Conservation (phyloP, 2,113 vertebrate genomes). For the Scortum barcoo region DNA sequence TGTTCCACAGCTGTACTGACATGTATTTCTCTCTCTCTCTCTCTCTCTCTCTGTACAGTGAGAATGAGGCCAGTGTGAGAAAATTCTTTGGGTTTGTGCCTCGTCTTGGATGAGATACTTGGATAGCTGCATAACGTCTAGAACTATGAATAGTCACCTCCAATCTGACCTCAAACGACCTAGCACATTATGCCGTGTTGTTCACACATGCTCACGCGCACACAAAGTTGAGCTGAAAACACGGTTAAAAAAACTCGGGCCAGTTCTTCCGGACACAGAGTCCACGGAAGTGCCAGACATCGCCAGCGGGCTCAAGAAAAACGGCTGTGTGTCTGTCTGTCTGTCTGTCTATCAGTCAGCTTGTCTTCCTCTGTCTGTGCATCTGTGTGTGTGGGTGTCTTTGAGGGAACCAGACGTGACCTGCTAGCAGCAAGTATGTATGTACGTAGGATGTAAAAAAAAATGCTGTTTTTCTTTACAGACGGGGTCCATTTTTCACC, state of each 20-base stretch:
- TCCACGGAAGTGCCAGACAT: constrained; percentile 53
- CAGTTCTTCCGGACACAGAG: constrained; percentile 40
- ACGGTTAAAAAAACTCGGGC: constrained; percentile 33
- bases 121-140: constrained; percentile 51
- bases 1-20: constrained; percentile 49
- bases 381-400: constrained; percentile 30
- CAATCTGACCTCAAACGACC: constrained; percentile 65
- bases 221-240: constrained; percentile 33
- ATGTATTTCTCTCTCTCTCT: not conserved
- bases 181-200: constrained; percentile 45
- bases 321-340: not conserved
- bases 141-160: constrained; percentile 60
- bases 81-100: constrained; percentile 40
- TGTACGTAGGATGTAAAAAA: not conserved
- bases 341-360: not conserved
- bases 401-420: constrained; percentile 5
- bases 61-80: constrained; percentile 39
- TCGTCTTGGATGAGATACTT: constrained; percentile 47
- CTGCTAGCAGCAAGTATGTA: not conserved
- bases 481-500: not conserved
- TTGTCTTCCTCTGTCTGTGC: not conserved
- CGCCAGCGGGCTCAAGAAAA: constrained; percentile 39
- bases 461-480: not conserved
- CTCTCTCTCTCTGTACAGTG: constrained; percentile 4
- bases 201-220: constrained; percentile 29